Percentiles rank a stretch among this genome's conserved stretches.
Evolutionary conservation across 2,113 vertebrate genomes (phyloP).

Genomic region (Pomatostomus ruficeps): DNA sequence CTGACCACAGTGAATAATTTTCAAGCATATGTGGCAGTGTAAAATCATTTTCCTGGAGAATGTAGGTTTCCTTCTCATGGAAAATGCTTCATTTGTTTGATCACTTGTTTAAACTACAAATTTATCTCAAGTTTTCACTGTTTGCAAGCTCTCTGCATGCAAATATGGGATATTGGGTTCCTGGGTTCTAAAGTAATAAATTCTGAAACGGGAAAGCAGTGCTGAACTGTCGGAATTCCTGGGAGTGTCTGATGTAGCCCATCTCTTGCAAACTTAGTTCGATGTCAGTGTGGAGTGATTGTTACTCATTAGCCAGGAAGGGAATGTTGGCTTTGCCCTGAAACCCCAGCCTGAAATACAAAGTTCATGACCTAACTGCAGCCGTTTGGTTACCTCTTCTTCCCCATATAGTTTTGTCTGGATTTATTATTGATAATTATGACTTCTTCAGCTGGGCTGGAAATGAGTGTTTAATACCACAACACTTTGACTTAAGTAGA

Average conservation of each 20-base stretch:
- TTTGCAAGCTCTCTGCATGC: neutral
- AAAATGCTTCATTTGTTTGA: neutral
- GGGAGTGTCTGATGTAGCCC: neutral
- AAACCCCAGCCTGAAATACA: neutral
- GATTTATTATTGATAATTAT: neutral
- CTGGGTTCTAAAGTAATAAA: neutral
- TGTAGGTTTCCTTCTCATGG: neutral
- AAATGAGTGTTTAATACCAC: neutral
- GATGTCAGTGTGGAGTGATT: neutral
- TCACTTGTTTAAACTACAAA: neutral
- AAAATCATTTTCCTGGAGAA: neutral
- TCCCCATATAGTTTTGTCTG: neutral
- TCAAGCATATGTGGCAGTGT: neutral
- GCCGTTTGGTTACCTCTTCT: neutral
- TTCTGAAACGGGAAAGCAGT: neutral
- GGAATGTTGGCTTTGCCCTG: neutral
- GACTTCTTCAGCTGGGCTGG: neutral
- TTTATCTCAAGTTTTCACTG: neutral
- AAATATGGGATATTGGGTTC: neutral
- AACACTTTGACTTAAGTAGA: neutral
- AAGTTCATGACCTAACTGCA: neutral
- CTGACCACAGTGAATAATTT: neutral
- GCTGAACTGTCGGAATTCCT: neutral
- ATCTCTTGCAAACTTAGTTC: neutral
- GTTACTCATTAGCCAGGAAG: neutral